Base-by-base conservation (phyloP, 2,888 invertebrate species). In the Cheilosia urbana region DNA sequence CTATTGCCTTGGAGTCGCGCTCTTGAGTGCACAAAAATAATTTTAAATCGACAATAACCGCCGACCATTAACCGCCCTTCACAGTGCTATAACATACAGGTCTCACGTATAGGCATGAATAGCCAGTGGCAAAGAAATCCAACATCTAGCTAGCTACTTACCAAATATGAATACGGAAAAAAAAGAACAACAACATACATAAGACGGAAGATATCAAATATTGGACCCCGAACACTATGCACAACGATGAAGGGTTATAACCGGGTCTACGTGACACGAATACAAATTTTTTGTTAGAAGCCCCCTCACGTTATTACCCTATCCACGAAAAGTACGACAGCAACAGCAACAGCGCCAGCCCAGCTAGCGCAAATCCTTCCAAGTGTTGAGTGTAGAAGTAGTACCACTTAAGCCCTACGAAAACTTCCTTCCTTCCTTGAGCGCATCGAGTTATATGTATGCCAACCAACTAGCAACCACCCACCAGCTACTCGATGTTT, bases 211-310 rank as follows among this genome's bases (percentile, higher is more conserved):
- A 85, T 81, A 85, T 81, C 76, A 82, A 81, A 81, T 76, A 85
- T 85, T 85, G 71, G 69, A 76, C 66, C 45, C 60, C 15, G 24
- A 71, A 58, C 55, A 58, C 68, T 57, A 45, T 55, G 72, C 62
- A 72, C 40, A 45, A 63, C 51, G 24, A 51, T 68, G 77, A 87
- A 87, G 89, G 88, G 88, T 88, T 89, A 88, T 88, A 88, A 82
- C 87, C 87, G 57, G 84, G 87, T 76, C 88, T 88, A 89, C 89
- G 89, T 89, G 89, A 89, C 89, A 88, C 87, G 89, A 89, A 89
- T 89, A 89, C 89, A 89, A 89, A 89, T 89, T 89, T 84, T 65
- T 66, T 57, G 5, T 13, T 45, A 17, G 51, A 68, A 76, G 34
- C 71, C 60, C 57, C 57, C 57, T 71, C 21, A 76, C 72, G 62